Evolutionary conservation across 1,140 invertebrate species (phyloP), one percentile per base, ranked within the genome.

Genomic region (Thaumatotibia leucotreta): DNA sequence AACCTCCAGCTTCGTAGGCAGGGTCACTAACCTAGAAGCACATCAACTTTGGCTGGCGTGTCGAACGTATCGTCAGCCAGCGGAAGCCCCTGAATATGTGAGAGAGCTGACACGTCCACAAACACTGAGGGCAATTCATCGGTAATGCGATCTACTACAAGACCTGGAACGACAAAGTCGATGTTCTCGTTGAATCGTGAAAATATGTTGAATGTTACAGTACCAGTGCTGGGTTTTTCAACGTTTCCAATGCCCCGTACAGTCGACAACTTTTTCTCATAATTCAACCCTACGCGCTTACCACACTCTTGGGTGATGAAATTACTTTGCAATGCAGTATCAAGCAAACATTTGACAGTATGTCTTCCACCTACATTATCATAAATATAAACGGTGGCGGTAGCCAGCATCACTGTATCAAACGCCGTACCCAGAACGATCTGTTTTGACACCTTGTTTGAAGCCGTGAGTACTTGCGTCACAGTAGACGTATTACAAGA

Each of bases 171-270:
- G 58, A 65, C 11, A 58, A 54, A 72, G 23, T 63, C 39, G 61
- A 68, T 63, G 17, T 68, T 68, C 35, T 33, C 2, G 68, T 72
- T 62, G 32, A 68, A 72, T 9, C 70, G 64, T 2, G 70, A 72
- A 61, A 11, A 66, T 8, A 68, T 64, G 68, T 68, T 68, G 49
- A 72, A 58, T 61, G 68, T 24, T 9, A 61, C 45, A 1, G 61
- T 61, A 35, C 65, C 65, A n/a, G 63, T 52, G 8, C 63, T 63
- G 20, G 64, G 14, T 58, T 68, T 68, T 29, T 65, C 49, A 17
- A 61, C 2, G 61, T 64, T 68, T 14, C 68, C 68, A 14, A 74
- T 70, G 39, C 68, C 72, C 14, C 65, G 70, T 29, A 74, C 62
- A 39, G 45, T 5, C 11, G 22, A 63, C 9, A 8, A 64, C 14